Evolutionary conservation across 2,888 invertebrate genomes (phyloP).

Genomic region (Kryphioiulus occultus): DNA sequence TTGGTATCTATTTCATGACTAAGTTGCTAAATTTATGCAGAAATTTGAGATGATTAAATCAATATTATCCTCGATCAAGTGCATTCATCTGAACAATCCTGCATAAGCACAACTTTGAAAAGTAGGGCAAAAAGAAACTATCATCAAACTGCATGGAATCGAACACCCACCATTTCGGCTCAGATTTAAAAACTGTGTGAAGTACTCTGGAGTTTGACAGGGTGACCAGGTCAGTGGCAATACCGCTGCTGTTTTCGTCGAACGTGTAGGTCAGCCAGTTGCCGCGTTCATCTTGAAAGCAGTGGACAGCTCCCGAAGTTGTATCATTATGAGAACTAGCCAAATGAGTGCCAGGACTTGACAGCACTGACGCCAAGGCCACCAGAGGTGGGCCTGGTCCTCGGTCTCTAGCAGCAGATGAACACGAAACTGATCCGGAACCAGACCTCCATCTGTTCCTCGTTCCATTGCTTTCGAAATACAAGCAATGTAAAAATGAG

Average conservation of each 20-base stretch:
- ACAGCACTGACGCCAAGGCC: slow-evolving; percentile 58
- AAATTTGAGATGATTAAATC: too few relatives aligned
- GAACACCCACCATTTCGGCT: slow-evolving; percentile 54
- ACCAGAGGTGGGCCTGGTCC: slow-evolving; percentile 56
- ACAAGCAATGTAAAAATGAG: not conserved
- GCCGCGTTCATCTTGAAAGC: slow-evolving; percentile 82
- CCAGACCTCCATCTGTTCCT: slow-evolving; percentile 59
- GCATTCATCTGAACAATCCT: too few relatives aligned
- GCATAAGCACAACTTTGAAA: too few relatives aligned
- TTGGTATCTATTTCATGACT: too few relatives aligned
- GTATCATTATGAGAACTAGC: slow-evolving; percentile 84
- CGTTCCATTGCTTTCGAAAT: slow-evolving; percentile 20
- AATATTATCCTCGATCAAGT: too few relatives aligned
- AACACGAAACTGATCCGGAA: slow-evolving; percentile 54
- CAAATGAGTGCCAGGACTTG: slow-evolving; percentile 69
- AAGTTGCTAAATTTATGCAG: too few relatives aligned
- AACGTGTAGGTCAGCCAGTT: slow-evolving; percentile 89
- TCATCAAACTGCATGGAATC: too few relatives aligned
- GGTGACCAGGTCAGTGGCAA: slow-evolving; percentile 58
- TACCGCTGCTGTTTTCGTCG: slow-evolving; percentile 74
- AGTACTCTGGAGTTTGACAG: slow-evolving; percentile 51
- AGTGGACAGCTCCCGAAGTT: slow-evolving; percentile 82
- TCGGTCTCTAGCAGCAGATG: slow-evolving; percentile 60
- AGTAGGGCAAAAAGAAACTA: too few relatives aligned
- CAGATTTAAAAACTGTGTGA: slow-evolving; percentile 50